phyloP scores from a whole-genome alignment of 2,797 vertebrate genomes.

The Channa striata region DNA sequence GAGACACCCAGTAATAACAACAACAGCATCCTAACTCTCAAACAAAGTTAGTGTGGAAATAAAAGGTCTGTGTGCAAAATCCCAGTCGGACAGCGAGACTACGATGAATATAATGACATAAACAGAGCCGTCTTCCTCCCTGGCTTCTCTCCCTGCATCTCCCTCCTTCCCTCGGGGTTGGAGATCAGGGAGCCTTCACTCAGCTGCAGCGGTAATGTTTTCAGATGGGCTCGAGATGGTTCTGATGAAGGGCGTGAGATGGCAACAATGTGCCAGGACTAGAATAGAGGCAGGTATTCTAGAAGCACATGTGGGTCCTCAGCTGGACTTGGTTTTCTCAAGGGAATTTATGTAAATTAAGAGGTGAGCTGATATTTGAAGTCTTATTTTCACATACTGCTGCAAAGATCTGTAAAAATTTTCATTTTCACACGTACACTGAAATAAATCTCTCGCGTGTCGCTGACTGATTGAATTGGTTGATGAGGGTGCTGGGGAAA shows the following conservation, averaged over 20 bases:
- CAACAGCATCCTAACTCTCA: too few species aligned
- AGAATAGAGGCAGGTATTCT: slow-evolving; percentile 48
- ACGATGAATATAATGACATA: slow-evolving; percentile 62
- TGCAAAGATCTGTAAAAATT: background rate
- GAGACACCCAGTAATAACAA: too few species aligned
- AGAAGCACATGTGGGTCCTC: slow-evolving; percentile 62
- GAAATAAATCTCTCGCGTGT: slow-evolving; percentile 20
- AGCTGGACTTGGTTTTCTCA: slow-evolving; percentile 46
- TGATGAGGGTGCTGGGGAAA: slow-evolving; percentile 54
- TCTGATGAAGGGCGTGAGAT: slow-evolving; percentile 43
- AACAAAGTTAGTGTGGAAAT: slow-evolving; percentile 1
- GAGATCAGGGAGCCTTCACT: slow-evolving; percentile 70
- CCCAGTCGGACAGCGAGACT: slow-evolving; percentile 34
- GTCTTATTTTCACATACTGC: slow-evolving; percentile 20
- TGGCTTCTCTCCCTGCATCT: slow-evolving; percentile 10
- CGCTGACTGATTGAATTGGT: slow-evolving; percentile 42
- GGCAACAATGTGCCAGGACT: slow-evolving; percentile 53
- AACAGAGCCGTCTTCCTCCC: slow-evolving; percentile 63
- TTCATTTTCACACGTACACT: slow-evolving; percentile 18
- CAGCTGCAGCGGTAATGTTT: slow-evolving; percentile 59
- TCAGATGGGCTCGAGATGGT: slow-evolving; percentile 50
- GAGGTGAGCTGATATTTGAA: slow-evolving; percentile 25
- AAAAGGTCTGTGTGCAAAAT: slow-evolving; percentile 25
- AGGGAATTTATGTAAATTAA: slow-evolving; percentile 49
- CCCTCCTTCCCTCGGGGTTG: slow-evolving; percentile 11